Conservation (phyloP, 2,113 vertebrate species). For the Octodon degus region DNA sequence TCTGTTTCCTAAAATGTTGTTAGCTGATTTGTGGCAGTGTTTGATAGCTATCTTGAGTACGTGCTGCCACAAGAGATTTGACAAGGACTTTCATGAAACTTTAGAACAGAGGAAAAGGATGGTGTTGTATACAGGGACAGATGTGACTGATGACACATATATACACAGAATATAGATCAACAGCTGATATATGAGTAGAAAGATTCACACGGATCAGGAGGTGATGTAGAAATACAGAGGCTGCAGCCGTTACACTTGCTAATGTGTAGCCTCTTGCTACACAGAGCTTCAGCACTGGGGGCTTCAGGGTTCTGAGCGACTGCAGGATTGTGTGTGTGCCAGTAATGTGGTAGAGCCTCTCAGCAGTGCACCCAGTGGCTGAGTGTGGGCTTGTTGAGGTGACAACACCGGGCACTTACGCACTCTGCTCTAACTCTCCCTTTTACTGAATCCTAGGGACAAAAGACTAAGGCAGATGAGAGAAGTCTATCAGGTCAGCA, state of each 20-base stretch:
- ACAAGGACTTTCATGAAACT: neutral
- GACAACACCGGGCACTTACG: neutral
- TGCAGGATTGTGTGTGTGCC: neutral
- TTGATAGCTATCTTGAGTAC: neutral
- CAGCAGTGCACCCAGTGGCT: neutral
- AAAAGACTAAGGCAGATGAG: neutral
- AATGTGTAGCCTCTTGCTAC: neutral
- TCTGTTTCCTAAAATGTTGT: neutral
- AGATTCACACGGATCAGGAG: neutral
- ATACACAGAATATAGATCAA: neutral
- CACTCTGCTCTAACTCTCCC: neutral
- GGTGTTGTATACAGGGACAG: neutral
- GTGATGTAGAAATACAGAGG: neutral
- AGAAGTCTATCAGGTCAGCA: neutral
- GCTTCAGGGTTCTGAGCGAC: neutral
- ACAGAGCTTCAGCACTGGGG: neutral
- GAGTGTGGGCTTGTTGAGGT: neutral
- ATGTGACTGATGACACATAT: neutral
- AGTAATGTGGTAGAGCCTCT: neutral
- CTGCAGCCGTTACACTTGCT: neutral
- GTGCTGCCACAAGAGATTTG: neutral
- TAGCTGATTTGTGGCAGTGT: neutral
- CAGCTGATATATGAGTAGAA: neutral
- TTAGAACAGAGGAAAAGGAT: neutral
- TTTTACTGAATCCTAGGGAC: neutral